Evolutionary conservation across 2,888 invertebrate species (phyloP), one percentile per base, ranked within the genome.

Genomic region (Plebejus argus): DNA sequence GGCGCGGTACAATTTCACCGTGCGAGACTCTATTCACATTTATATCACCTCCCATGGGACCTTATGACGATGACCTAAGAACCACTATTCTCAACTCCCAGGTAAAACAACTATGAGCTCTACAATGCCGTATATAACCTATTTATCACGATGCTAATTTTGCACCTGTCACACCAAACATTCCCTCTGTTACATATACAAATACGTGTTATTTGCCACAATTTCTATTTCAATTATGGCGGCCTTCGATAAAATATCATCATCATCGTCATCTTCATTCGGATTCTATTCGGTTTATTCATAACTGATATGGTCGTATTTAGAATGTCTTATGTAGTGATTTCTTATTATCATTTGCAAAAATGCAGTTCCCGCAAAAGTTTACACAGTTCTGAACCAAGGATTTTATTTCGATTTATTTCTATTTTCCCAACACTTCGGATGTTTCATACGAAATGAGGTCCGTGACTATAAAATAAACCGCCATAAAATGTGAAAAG

Each of bases 121-220:
- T 70, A 77, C 70, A 78, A 77, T 79, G 77, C 75, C 39, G 72
- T 20, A 35, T 77, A 78, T 71, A 78, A 77, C 74, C 75, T 49
- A 74, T 78, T 78, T 76, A 76, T 78, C 78, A 70, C 58, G 70
- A 49, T 20, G 66, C 74, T 79, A 78, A 75, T 76, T 79, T 75
- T 56, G 70, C 35, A 76, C 33, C 74, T 72, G 76, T 76, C 76
- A 76, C 72, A 35, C 20, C 8, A 12, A 45, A 28, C 35, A 28
- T 28, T 66, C 66, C 18, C 33, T 66, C 28, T 15, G 66, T 66
- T 66, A 28, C 66, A 28, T 66, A 66, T 66, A 66, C 66, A 6
- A 71, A 71, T 71, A 39, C 49, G 53, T 74, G 53, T 53, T 74
- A 53, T 74, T 49, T 74, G 74, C 74, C 72, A 45, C 28, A 49